Conservation (phyloP, 2,888 invertebrate species). For the Acanthoscelides obtectus region DNA sequence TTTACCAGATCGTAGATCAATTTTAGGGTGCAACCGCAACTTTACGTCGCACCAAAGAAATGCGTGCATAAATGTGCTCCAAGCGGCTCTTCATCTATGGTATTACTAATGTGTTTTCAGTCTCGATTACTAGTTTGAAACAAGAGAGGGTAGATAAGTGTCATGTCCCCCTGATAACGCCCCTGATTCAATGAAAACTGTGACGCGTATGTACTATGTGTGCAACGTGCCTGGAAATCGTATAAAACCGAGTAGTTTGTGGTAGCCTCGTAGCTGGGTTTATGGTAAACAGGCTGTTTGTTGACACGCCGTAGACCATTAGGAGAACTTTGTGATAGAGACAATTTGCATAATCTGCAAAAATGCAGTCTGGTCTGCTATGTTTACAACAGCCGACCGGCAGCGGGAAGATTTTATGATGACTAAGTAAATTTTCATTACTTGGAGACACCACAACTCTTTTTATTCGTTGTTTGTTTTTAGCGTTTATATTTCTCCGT, state of each 20-base stretch:
- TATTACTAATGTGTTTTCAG: no score
- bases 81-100: no score
- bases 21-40: no score
- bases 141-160: no score
- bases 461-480: background rate
- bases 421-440: background rate
- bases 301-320: background rate
- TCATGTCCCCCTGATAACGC: background rate
- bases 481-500: background rate
- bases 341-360: background rate
- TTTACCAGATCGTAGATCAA: no score
- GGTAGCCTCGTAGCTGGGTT: background rate
- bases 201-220: background rate
- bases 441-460: background rate
- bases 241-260: background rate
- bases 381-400: background rate
- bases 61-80: no score
- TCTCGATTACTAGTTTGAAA: no score
- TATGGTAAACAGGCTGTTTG: background rate
- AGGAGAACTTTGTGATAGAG: background rate
- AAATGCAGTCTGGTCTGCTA: background rate
- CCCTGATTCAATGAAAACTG: background rate
- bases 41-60: no score
- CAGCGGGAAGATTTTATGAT: background rate
- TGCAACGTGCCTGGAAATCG: background rate